phyloP scores from a whole-genome alignment of 2,797 vertebrate species.

The Semaprochilodus insignis region DNA sequence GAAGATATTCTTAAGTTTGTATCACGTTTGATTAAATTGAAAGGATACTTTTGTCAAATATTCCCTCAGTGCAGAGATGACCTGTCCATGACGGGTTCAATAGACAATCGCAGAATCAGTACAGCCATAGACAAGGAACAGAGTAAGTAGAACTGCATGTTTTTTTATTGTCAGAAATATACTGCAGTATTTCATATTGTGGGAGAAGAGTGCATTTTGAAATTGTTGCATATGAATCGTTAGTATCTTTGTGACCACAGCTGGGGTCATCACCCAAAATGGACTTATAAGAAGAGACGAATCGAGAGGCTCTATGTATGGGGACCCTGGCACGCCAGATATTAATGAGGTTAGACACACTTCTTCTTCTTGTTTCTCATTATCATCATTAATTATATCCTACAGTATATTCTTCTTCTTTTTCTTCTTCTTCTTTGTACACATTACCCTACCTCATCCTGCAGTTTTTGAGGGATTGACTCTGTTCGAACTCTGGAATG shows the following conservation, averaged over 20 bases:
- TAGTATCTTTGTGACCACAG: constrained; percentile 45
- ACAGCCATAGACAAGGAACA: constrained; percentile 86
- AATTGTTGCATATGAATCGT: not conserved
- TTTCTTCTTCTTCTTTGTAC: no score
- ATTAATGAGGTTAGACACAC: constrained; percentile 71
- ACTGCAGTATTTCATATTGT: not conserved
- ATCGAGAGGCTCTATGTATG: constrained; percentile 87
- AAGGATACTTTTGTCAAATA: constrained; percentile 5
- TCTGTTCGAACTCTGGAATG: no score
- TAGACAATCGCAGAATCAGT: constrained; percentile 84
- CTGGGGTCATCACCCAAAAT: constrained; percentile 81
- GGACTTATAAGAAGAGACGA: constrained; percentile 90
- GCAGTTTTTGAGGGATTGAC: no score
- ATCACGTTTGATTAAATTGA: not conserved
- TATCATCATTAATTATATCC: no score
- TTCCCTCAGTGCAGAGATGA: constrained; percentile 87
- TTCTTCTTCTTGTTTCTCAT: no score
- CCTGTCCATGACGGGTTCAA: constrained; percentile 78
- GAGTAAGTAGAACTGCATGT: constrained; percentile 71
- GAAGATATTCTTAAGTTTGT: not conserved
- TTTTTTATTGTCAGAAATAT: not conserved
- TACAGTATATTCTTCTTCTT: no score
- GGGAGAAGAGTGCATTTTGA: not conserved
- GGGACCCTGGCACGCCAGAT: constrained; percentile 80
- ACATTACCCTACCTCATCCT: no score